Conservation (phyloP, 1,140 invertebrate genomes). For the Lasioglossum albipes region DNA sequence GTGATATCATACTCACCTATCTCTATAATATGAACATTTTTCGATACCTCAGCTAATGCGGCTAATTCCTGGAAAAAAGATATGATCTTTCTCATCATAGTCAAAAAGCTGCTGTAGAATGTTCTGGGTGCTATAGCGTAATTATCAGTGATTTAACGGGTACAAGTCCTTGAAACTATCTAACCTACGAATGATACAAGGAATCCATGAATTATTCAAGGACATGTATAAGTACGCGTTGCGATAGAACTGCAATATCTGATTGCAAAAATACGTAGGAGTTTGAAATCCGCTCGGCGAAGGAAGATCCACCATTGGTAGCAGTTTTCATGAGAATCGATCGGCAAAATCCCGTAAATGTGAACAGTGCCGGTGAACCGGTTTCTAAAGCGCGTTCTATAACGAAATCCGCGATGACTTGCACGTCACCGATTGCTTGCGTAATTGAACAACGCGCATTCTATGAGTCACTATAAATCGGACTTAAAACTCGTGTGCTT, state of each 20-base stretch:
- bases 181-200: background rate
- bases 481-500: constrained; percentile 23
- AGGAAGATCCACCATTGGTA: background rate
- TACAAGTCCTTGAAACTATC: background rate
- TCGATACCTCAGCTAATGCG: constrained; percentile 80
- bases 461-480: constrained; percentile 28
- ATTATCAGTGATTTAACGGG: background rate
- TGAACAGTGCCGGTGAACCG: background rate
- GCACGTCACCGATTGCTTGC: constrained; percentile 6
- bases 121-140: background rate
- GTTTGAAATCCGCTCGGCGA: background rate
- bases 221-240: background rate
- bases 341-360: background rate
- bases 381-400: constrained; percentile 1
- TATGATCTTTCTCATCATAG: background rate
- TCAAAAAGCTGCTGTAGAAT: background rate
- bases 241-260: background rate
- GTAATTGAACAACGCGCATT: background rate
- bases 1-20: constrained; percentile 81
- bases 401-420: constrained; percentile 23
- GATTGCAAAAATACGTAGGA: background rate
- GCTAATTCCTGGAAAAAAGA: constrained; percentile 82
- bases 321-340: background rate
- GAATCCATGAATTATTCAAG: constrained; percentile 19
- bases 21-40: constrained; percentile 84